Percentiles rank a stretch among this genome's conserved stretches.
phyloP scores from a whole-genome alignment of 1,140 invertebrate genomes.

The Panonychus citri region DNA sequence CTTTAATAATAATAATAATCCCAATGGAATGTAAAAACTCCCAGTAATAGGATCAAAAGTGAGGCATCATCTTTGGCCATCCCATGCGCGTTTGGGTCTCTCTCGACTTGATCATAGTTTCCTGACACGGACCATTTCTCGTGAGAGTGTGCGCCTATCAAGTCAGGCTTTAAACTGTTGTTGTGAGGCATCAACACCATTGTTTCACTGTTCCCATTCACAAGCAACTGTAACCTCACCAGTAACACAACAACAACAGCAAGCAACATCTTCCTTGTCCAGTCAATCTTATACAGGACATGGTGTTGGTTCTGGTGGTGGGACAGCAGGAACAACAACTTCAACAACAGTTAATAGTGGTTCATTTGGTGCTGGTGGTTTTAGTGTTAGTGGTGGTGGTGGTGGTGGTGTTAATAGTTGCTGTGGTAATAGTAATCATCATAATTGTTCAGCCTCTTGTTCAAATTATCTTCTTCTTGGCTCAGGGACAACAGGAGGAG shows the following conservation, averaged over 20 bases:
- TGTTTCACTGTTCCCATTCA: neutral
- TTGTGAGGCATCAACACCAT: neutral
- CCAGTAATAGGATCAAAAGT: neutral
- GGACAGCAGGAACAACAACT: too few relatives aligned
- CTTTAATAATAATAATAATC: neutral
- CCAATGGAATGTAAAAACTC: neutral
- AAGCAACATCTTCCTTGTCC: slow-evolving; percentile 11
- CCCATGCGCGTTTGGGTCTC: slow-evolving; percentile 14
- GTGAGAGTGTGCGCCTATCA: slow-evolving; percentile 15
- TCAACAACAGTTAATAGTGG: too few relatives aligned
- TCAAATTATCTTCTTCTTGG: too few relatives aligned
- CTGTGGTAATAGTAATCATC: too few relatives aligned
- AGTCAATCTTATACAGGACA: slow-evolving; percentile 10
- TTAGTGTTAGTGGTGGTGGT: too few relatives aligned
- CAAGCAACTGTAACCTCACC: slow-evolving; percentile 4
- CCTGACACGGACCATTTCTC: slow-evolving; percentile 15
- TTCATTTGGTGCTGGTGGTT: too few relatives aligned
- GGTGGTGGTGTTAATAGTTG: too few relatives aligned
- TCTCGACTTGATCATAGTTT: slow-evolving; percentile 16
- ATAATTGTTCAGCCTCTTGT: too few relatives aligned
- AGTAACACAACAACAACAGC: slow-evolving; percentile 12
- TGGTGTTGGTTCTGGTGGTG: slow-evolving; percentile 3
- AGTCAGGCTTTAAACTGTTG: slow-evolving; percentile 10
- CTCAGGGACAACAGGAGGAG: too few relatives aligned
- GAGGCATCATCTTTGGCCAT: slow-evolving; percentile 16